Base-by-base conservation (phyloP, 2,113 vertebrate genomes). In the Leptosomus discolor region DNA sequence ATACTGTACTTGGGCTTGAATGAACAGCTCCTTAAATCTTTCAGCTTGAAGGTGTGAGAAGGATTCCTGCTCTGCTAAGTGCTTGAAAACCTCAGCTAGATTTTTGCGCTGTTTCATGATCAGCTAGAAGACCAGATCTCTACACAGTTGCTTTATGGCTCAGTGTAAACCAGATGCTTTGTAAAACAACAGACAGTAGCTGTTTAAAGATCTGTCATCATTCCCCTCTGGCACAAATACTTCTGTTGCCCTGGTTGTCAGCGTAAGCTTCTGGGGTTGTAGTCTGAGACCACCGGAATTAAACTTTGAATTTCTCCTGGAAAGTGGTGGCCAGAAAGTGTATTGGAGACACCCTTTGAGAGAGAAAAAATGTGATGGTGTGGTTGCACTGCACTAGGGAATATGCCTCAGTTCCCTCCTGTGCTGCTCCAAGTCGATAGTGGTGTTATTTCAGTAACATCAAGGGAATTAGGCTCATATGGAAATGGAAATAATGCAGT, bases 401-500 rank as follows among this genome's bases (percentile, higher is more conserved):
- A 26, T 75, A 71, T 56, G 22, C 45, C 43, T 89, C 87, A 36
- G 39, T 87, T 91, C 75, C 22, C 45, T 79, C 56, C 43, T 24
- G 24, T 71, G 78, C 41, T 74, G 8, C 24, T 94, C 36, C 54
- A 67, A 63, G 58, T 80, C 1, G 0, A 41, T 34, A 58, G 45
- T 19, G 37, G 37, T 94, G 34, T 85, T 77, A 58, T 29, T 88
- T 54, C 88, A 85, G 16, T n/a, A 81, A 61, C 56, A 70, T 87
- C 73, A 81, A 94, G 80, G 23, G 24, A 93, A 22, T 89, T 45
- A 82, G 60, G 36, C 26, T 87, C 64, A 15, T 29, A 91, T 60
- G 45, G 90, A 95, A 65, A 75, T 93, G 60, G 36, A 91, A 94
- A 81, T 84, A 95, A 94, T n/a, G 57, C 76, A 91, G 73, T 71